These are phyloP conservation scores for Ips typographus DNA, from an alignment of 1,140 invertebrate genomes.

Conservation along the genomic window DNA sequence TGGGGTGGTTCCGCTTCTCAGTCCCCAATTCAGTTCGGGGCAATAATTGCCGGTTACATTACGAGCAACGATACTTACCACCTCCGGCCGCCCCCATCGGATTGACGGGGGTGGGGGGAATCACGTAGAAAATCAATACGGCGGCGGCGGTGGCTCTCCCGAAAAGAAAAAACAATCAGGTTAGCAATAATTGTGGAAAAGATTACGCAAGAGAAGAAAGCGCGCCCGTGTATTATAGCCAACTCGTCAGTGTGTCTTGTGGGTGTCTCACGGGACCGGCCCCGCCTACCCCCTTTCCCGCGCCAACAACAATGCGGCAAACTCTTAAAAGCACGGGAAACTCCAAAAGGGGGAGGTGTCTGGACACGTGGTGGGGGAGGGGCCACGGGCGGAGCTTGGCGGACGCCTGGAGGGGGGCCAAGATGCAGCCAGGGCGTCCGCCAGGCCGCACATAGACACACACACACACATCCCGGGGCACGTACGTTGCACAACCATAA, in stretches of 20 bases:
- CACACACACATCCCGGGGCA: conserved; percentile 43
- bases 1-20: background rate
- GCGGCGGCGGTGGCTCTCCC: background rate
- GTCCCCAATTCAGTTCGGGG: background rate
- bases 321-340: conserved; percentile 36
- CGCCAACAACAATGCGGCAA: conserved; percentile 47
- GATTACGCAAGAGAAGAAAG: conserved; percentile 41
- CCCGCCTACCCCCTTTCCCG: too few relatives aligned
- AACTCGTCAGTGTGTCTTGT: conserved; percentile 48
- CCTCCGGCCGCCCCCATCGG: background rate
- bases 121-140: too few relatives aligned
- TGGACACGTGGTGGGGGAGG: conserved; percentile 44
- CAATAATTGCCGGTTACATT: background rate
- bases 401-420: conserved; percentile 40
- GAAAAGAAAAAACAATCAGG: conserved; percentile 3
- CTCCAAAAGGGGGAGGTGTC: conserved; percentile 48
- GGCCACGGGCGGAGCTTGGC: conserved; percentile 18
- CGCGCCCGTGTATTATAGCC: too few relatives aligned
- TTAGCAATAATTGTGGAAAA: conserved; percentile 33
- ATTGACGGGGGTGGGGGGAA: too few relatives aligned
- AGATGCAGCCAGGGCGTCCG: conserved; percentile 33
- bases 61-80: background rate
- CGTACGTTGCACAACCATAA: too few relatives aligned
- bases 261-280: conserved; percentile 44
- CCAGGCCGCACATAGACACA: conserved; percentile 46